A percentile compares a stretch with the other conserved stretches of the same genome.
Conservation (phyloP, 1,140 invertebrate species). For the Cyclargus thomasi region DNA sequence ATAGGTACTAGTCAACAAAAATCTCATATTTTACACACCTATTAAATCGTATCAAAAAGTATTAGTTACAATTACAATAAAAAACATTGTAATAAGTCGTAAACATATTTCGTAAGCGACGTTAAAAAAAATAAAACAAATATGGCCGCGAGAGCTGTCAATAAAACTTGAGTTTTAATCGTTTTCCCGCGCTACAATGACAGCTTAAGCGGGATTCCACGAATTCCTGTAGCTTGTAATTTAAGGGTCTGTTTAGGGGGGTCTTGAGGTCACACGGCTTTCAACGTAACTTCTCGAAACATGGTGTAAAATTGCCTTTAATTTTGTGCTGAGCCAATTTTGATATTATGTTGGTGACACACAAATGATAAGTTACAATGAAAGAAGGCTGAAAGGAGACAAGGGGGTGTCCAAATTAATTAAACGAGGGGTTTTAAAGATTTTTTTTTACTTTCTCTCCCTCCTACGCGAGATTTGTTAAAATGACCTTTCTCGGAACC, state of each 20-base stretch:
- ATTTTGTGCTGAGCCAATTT: background rate
- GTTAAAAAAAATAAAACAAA: conserved; percentile 18
- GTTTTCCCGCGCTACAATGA: conserved; percentile 27
- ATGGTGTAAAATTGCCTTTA: background rate
- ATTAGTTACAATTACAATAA: conserved; percentile 6
- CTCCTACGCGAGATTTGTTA: too few relatives aligned
- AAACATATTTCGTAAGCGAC: conserved; percentile 13
- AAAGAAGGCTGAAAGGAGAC: too few relatives aligned
- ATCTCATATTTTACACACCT: background rate
- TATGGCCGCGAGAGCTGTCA: conserved; percentile 19
- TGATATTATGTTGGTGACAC: background rate
- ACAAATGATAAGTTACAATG: background rate
- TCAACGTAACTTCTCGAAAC: background rate
- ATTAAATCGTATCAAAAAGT: conserved; percentile 7
- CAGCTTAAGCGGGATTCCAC: conserved; percentile 26
- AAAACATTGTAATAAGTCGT: conserved; percentile 15
- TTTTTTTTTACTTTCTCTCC: too few relatives aligned
- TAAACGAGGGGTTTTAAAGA: too few relatives aligned
- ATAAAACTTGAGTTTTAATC: conserved; percentile 28
- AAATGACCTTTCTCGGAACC: too few relatives aligned
- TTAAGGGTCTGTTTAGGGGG: conserved; percentile 15
- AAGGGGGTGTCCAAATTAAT: too few relatives aligned
- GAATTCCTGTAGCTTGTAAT: conserved; percentile 25
- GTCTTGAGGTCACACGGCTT: background rate
- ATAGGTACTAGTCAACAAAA: background rate